phyloP scores from a whole-genome alignment of 2,113 vertebrate species.

The Chamaea fasciata region DNA sequence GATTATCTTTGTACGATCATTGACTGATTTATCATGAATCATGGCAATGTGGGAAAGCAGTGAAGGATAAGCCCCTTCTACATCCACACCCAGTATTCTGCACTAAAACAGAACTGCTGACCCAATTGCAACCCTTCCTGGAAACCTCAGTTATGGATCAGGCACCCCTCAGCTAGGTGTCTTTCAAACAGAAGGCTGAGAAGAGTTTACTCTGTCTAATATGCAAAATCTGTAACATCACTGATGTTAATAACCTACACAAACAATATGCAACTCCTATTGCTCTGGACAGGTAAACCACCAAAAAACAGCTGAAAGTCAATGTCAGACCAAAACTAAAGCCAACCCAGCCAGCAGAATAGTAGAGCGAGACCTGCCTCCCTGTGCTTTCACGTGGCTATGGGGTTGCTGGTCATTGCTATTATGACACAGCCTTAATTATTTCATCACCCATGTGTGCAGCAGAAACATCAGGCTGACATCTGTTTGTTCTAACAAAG shows the following conservation, averaged over 20 bases:
- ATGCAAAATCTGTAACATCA: not conserved
- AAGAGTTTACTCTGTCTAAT: not conserved
- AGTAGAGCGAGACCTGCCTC: not conserved
- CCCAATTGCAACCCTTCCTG: not conserved
- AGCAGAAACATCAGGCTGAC: not conserved
- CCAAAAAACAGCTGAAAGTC: not conserved
- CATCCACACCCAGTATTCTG: not conserved
- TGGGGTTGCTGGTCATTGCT: not conserved
- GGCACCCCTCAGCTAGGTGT: not conserved
- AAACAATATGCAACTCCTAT: not conserved
- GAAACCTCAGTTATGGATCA: not conserved
- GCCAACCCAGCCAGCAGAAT: not conserved
- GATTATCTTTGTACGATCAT: not conserved
- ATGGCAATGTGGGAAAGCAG: not conserved
- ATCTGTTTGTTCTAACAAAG: not conserved
- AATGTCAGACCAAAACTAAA: not conserved
- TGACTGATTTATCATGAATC: not conserved
- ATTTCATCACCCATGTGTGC: not conserved
- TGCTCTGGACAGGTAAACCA: not conserved
- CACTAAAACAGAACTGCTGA: not conserved
- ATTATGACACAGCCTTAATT: not conserved
- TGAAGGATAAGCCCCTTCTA: not conserved
- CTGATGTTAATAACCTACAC: not conserved
- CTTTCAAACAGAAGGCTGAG: not conserved
- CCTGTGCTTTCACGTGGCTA: accelerated